Evolutionary conservation across 2,113 vertebrate genomes (phyloP).

Genomic region (Phoenicopterus ruber): DNA sequence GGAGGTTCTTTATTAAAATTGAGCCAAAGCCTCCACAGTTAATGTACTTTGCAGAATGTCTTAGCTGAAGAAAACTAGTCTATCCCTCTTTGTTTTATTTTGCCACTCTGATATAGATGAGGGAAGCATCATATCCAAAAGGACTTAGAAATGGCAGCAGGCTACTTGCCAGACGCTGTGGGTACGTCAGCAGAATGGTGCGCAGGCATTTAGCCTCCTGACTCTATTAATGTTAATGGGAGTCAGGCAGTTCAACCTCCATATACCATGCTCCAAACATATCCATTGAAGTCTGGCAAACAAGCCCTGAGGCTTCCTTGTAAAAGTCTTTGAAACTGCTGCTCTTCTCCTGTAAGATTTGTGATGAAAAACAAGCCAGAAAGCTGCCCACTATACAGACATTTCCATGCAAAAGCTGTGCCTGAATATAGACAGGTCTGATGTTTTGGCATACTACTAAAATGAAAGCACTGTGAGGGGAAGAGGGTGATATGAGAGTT

Average conservation of each 20-base stretch:
- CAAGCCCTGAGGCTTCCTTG: constrained; percentile 15
- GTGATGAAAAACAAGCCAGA: constrained; percentile 14
- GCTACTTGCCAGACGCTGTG: neutral
- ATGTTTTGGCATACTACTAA: neutral
- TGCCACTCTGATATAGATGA: neutral
- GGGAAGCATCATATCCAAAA: neutral
- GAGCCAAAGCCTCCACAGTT: neutral
- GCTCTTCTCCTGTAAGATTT: neutral
- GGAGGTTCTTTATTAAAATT: neutral
- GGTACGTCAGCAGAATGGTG: neutral
- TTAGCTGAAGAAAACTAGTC: neutral
- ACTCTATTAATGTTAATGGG: constrained; percentile 4
- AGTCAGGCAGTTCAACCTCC: neutral
- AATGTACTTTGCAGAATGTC: neutral
- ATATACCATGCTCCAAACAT: neutral
- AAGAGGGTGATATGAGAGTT: neutral
- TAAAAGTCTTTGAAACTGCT: constrained; percentile 48
- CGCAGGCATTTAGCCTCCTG: neutral
- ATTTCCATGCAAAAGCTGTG: neutral
- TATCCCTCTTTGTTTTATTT: neutral
- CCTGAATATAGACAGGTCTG: neutral
- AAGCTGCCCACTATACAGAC: neutral
- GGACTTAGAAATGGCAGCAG: neutral
- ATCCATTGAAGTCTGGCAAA: constrained; percentile 26
- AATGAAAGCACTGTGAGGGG: neutral